phyloP scores from a whole-genome alignment of 2,113 vertebrate species.

The Turdus rufiventris region DNA sequence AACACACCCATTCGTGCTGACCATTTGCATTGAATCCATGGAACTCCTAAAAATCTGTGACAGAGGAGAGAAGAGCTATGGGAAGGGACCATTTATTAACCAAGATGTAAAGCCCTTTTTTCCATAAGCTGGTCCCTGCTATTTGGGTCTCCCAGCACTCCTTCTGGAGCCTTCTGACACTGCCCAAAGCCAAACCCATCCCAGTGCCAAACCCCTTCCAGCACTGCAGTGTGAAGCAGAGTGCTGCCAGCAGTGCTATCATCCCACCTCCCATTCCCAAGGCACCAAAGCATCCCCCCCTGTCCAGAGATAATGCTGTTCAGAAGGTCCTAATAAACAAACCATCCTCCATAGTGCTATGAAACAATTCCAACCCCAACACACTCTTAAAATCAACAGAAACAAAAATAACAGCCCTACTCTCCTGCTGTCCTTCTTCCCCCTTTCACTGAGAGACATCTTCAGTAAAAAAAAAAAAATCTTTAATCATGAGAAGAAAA shows the following conservation, averaged over 20 bases:
- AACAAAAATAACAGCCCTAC: rapidly evolving
- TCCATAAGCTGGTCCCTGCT: background rate
- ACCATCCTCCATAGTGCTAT: background rate
- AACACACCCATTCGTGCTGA: rapidly evolving
- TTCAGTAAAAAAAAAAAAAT: background rate
- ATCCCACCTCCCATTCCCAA: background rate
- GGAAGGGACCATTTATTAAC: background rate
- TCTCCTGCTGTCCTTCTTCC: background rate
- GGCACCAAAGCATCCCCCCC: rapidly evolving
- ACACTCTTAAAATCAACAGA: background rate
- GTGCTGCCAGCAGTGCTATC: rapidly evolving
- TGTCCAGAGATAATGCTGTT: background rate
- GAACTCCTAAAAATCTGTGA: background rate
- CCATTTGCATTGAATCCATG: rapidly evolving
- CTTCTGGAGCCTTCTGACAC: background rate
- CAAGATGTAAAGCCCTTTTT: background rate
- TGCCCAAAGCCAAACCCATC: background rate
- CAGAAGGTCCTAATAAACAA: background rate
- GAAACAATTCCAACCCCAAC: background rate
- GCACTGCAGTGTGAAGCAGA: rapidly evolving
- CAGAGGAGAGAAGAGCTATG: background rate
- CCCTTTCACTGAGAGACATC: background rate
- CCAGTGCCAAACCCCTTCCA: background rate
- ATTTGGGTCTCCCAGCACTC: background rate
- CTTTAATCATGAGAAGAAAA: background rate